A percentile compares a stretch with the other conserved stretches of the same genome.
Evolutionary conservation across 1,140 invertebrate species (phyloP).

Genomic region (Zeugodacus cucurbitae): DNA sequence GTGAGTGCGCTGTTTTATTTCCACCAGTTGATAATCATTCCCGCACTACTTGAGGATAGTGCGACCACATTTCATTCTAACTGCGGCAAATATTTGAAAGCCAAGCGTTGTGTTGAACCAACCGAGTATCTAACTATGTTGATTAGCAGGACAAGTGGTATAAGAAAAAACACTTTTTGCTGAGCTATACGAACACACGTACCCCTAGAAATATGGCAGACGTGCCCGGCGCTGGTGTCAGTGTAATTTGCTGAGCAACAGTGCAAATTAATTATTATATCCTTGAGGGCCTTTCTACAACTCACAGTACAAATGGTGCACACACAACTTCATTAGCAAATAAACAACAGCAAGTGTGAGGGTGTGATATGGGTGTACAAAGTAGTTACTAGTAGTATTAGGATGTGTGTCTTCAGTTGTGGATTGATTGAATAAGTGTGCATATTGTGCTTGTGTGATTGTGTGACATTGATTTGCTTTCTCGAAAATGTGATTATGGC

Average conservation of each 20-base stretch:
- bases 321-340: neutral
- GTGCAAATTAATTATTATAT: conserved; percentile 18
- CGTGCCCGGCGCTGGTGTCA: neutral
- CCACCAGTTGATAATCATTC: neutral
- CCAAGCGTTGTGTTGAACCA: neutral
- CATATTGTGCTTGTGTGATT: no score
- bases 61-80: neutral
- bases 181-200: neutral
- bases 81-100: neutral
- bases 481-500: neutral
- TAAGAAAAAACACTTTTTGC: no score
- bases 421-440: neutral
- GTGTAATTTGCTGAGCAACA: neutral
- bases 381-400: neutral
- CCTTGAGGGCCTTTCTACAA: neutral
- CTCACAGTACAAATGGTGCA: neutral
- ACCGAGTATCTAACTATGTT: no score
- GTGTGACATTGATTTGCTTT: neutral
- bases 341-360: neutral
- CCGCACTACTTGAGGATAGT: neutral
- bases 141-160: no score
- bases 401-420: neutral
- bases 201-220: neutral
- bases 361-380: neutral
- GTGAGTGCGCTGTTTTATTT: neutral